Base-by-base conservation (phyloP, 2,888 invertebrate genomes). In the Drosophila seclusa region DNA sequence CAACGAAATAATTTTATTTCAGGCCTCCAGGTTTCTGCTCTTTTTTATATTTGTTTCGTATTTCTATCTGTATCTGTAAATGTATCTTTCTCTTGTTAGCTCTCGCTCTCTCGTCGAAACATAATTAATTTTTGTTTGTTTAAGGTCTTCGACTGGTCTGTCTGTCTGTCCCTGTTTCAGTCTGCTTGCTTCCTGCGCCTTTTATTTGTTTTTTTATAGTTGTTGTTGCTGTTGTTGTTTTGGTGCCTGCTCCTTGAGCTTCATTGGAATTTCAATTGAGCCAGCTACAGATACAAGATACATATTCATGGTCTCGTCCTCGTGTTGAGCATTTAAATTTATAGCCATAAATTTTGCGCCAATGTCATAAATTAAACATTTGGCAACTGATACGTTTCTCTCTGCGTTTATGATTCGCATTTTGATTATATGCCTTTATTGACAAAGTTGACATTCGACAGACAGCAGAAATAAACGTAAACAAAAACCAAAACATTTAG, bases 71-170 rank as follows among this genome's bases (percentile, higher is more conserved):
- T 69, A 49, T 59, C 52, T 72, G 54, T 63, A 11, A 11, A 50
- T 52, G 21, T 59, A 34, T 52, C 55, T 60, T 24, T 42, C 21
- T 61, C 59, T 34, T 24, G 45, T 27, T 45, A 16, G 27, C 10
- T 32, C 42, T 59, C 60, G 42, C 29, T 50, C 45, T 68, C 67
- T 73, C 54, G 85, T 89, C 83, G 87, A 85, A 87, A 87, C 87
- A 87, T 87, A 87, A 89, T 87, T 87, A 87, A 89, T 87, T 87
- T 89, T 73, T 87, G 87, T 87, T 87, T 87, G 87, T 80, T 87
- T 87, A 85, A 87, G 86, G 89, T 84, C 83, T 78, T 83, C 64
- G 70, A 69, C 76, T 71, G 73, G 66, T 70, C 76, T 58, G 78
- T 76, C 52, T 10, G 24, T 50, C 81, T 8, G 50, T 50, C 45